phyloP scores from a whole-genome alignment of 2,888 invertebrate species.

The Stegana nigrithorax region DNA sequence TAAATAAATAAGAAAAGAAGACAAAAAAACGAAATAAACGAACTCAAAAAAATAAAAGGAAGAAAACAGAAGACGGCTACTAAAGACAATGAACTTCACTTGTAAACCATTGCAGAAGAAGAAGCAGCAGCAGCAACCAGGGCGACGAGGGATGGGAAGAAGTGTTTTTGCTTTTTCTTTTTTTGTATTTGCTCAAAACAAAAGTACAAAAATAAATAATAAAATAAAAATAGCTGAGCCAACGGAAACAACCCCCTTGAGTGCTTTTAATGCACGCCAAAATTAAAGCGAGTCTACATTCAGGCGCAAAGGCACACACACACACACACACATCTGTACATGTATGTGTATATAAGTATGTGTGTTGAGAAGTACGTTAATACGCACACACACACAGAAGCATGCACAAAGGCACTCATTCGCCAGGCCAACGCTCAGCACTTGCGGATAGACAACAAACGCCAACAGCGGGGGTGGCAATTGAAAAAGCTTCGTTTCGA shows the following conservation, averaged over 20 bases:
- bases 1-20: slow-evolving; percentile 27
- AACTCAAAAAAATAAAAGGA: too few relatives aligned
- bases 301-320: slow-evolving; percentile 12
- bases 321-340: slow-evolving; percentile 18
- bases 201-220: slow-evolving; percentile 13
- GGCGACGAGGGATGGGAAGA: too few relatives aligned
- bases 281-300: slow-evolving; percentile 55
- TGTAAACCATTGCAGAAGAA: background rate
- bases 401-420: slow-evolving; percentile 22
- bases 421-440: background rate
- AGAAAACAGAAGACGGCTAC: too few relatives aligned
- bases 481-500: slow-evolving; percentile 55
- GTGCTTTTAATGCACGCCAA: slow-evolving; percentile 63
- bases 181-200: background rate
- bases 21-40: slow-evolving; percentile 39
- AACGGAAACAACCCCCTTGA: slow-evolving; percentile 60
- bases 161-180: background rate
- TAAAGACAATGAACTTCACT: slow-evolving; percentile 14
- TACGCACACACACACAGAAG: slow-evolving; percentile 28
- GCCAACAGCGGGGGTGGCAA: slow-evolving; percentile 47
- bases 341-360: background rate
- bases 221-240: slow-evolving; percentile 11
- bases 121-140: background rate
- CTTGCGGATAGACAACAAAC: slow-evolving; percentile 9
- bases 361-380: background rate